Evolutionary conservation across 2,113 vertebrate species (phyloP).

Genomic region (Notarius quadriscutis): DNA sequence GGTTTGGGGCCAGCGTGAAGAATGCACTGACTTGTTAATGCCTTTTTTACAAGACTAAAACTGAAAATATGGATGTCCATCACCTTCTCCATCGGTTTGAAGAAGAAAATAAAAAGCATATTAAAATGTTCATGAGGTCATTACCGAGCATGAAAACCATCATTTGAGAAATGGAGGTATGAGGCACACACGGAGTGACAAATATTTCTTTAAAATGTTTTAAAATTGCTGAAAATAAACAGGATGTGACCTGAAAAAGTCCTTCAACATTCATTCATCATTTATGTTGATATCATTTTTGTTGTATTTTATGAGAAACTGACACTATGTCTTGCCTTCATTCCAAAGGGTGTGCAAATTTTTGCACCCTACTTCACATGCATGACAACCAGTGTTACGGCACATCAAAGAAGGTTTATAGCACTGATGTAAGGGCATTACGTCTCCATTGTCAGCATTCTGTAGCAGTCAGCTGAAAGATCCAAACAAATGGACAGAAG

Average conservation of each 20-base stretch:
- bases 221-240: not conserved
- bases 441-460: not conserved
- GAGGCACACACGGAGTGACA: not conserved
- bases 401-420: not conserved
- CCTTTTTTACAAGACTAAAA: too few species aligned
- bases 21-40: too few species aligned
- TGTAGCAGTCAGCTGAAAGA: not conserved
- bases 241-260: not conserved
- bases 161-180: too few species aligned
- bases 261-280: not conserved
- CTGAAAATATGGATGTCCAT: not conserved
- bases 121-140: not conserved
- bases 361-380: not conserved
- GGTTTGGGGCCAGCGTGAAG: too few species aligned
- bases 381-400: too few species aligned
- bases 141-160: too few species aligned
- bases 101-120: not conserved
- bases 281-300: not conserved
- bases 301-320: not conserved
- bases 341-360: not conserved
- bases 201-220: not conserved
- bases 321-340: not conserved
- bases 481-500: not conserved
- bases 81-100: not conserved
- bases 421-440: not conserved